Evolutionary conservation across 2,113 vertebrate species (phyloP), one percentile per base, ranked within the genome.

Genomic region (Anguilla japonica): DNA sequence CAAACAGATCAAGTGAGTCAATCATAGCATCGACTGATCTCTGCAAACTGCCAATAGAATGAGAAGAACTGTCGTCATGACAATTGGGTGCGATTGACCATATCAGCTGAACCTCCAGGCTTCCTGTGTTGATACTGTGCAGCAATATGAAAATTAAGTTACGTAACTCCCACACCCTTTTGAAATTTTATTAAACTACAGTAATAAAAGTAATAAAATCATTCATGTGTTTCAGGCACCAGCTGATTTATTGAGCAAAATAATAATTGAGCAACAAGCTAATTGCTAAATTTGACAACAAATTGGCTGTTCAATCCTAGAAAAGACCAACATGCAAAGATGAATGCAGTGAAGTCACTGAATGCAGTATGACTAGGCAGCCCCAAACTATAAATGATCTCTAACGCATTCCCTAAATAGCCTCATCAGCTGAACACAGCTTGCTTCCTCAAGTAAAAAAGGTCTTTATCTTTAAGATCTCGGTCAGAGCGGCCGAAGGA

Each of bases 31-130:
- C 84, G 90, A 94, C 87, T 87, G 83, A 81, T 85, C 89, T 81
- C 88, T 75, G 85, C 90, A 85, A 57, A 2, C 87, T 22, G 86
- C 86, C 91, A 92, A 89, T 87, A 90, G 83, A 89, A 93, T 91
- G 82, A 83, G 78, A 84, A 84, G 60, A 60, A 57, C 81, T 84
- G 83, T 79, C n/a, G 5, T 89, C 86, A 88, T 85, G 71, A 78
- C 80, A 85, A 86, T 85, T 85, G 88, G 80, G 84, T 86, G 86
- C 79, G 79, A 91, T 89, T 87, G 87, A 85, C 85, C 67, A 79
- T 53, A 82, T n/a, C 63, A 87, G 67, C 46, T 15, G 63, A 71
- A 26, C 67, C 86, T 78, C 34, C 26, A 9, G 67, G 63, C 81
- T 41, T 26, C 39, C 46, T 29, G 20, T 85, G 43, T 89, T 34